A percentile compares a stretch with the other conserved stretches of the same genome.
These are phyloP conservation scores for Columba livia DNA, from an alignment of 2,113 vertebrate genomes.

Conservation along the genomic window DNA sequence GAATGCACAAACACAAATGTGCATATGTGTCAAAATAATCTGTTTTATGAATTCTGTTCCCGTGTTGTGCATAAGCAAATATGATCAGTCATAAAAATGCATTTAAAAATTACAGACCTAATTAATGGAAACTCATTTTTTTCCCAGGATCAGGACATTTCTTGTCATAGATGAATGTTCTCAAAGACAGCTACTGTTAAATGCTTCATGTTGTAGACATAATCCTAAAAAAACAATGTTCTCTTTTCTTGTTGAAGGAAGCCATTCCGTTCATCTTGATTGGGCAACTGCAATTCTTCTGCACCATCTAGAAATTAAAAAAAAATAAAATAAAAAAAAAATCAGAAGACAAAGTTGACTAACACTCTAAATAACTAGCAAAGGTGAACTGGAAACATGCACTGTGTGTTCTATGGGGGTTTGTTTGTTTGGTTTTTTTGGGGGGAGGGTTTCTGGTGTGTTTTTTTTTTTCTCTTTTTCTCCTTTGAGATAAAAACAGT, in stretches of 20 bases:
- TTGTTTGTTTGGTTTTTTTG: no score
- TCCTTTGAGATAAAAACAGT: not conserved
- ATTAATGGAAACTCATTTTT: slow-evolving; percentile 28
- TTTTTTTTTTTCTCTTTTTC: no score
- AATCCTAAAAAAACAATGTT: not conserved
- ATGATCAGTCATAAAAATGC: not conserved
- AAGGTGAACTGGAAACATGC: not conserved
- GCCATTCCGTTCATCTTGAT: not conserved
- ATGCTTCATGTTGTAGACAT: not conserved
- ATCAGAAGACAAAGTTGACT: not conserved
- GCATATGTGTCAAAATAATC: not conserved
- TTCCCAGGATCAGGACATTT: not conserved
- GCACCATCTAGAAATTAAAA: slow-evolving; percentile 46
- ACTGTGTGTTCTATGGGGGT: not conserved
- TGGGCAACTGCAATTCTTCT: not conserved
- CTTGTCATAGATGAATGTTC: not conserved
- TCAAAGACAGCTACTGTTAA: not conserved
- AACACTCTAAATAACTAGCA: not conserved
- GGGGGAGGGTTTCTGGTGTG: no score
- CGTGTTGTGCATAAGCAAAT: not conserved
- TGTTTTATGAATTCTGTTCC: not conserved
- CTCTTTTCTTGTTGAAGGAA: not conserved
- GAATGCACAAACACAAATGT: slow-evolving; percentile 8
- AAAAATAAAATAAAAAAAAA: not conserved
- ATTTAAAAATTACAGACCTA: not conserved